phyloP scores from a whole-genome alignment of 2,113 vertebrate species.

The Aldabrachelys gigantea region DNA sequence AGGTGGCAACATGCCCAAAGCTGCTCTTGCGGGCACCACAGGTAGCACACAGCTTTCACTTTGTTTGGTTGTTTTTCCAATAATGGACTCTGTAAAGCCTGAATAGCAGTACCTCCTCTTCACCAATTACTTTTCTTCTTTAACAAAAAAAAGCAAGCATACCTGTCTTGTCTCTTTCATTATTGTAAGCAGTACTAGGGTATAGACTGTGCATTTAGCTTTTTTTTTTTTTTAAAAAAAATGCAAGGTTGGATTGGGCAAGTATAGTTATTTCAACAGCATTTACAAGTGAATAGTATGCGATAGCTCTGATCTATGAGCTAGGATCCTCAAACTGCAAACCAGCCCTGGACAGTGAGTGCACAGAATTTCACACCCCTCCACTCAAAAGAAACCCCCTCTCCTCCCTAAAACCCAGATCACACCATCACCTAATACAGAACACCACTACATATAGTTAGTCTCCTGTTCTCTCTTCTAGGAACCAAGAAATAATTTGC shows the following conservation, averaged over 20 bases:
- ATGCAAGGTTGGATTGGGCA: not conserved
- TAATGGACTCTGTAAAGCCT: accelerated
- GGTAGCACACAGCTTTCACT: accelerated
- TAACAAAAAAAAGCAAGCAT: not conserved
- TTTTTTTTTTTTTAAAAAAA: not conserved
- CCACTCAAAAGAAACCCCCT: not conserved
- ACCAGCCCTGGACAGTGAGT: not conserved
- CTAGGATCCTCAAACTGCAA: not conserved
- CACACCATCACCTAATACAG: accelerated
- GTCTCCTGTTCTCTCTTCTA: not conserved
- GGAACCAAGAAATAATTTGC: not conserved
- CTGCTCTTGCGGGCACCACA: not conserved
- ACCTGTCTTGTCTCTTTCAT: not conserved
- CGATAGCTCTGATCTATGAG: not conserved
- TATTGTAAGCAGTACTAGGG: not conserved
- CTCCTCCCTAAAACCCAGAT: not conserved
- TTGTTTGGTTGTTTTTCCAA: too few species aligned
- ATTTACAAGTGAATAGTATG: not conserved
- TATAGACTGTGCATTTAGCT: not conserved
- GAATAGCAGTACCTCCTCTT: not conserved
- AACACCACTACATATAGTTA: not conserved
- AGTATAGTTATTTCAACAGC: not conserved
- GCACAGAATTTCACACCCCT: not conserved
- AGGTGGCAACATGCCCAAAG: not conserved
- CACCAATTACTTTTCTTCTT: not conserved